Evolutionary conservation across 2,797 vertebrate genomes (phyloP).

Genomic region (Neostethus bicornis): DNA sequence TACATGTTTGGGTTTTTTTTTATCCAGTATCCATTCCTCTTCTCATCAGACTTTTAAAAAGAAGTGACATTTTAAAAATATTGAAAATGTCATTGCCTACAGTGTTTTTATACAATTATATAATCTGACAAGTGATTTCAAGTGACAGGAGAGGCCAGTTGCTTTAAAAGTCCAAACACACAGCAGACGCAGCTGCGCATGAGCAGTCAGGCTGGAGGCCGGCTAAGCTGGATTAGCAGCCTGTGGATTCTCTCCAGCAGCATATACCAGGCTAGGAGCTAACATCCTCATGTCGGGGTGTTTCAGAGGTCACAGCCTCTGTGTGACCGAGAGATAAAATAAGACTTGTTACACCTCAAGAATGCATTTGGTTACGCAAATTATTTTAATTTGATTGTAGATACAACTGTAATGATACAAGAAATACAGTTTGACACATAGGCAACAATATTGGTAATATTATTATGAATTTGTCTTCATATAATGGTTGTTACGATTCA

Average conservation of each 20-base stretch:
- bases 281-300: not conserved
- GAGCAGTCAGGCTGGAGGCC: not conserved
- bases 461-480: too few relatives aligned
- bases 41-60: not conserved
- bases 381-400: too few relatives aligned
- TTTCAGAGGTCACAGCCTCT: not conserved
- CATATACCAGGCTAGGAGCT: not conserved
- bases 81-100: slow-evolving; percentile 15
- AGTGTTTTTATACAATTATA: slow-evolving; percentile 8
- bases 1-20: too few relatives aligned
- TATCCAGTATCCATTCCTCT: not conserved
- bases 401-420: too few relatives aligned
- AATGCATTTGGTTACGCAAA: not conserved
- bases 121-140: slow-evolving; percentile 11
- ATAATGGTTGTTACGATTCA: too few relatives aligned
- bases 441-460: not conserved
- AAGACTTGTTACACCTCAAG: not conserved
- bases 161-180: not conserved
- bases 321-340: not conserved
- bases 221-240: not conserved
- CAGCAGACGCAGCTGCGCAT: not conserved
- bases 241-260: not conserved
- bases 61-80: slow-evolving; percentile 11
- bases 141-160: slow-evolving; percentile 1
- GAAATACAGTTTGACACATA: too few relatives aligned